Base-by-base conservation (phyloP, 2,797 vertebrate species). In the Psittacula derbiana region DNA sequence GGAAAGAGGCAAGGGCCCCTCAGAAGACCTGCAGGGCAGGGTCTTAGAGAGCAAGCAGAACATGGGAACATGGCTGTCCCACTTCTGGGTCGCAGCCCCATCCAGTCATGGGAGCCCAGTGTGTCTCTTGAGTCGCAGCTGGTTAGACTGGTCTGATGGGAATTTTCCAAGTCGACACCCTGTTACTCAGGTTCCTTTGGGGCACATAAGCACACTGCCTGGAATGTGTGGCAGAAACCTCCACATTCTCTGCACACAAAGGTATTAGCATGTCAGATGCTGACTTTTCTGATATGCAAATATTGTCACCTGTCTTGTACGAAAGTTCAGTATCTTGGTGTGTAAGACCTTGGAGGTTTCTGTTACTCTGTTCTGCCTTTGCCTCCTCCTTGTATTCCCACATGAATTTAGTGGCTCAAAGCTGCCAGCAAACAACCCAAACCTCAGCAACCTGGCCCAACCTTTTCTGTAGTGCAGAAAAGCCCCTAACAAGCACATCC, bases 111-210 rank as follows among this genome's bases (percentile, higher is more conserved):
- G 25, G 53, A 90, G 44, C 65, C 60, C 62, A 55, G n/a, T 7
- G 38, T 8, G 28, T 27, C 47, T 86, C 61, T 16, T 19, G 55
- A 80, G 43, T 60, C 0, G 5, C 74, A 73, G 65, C 92, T 83
- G 62, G 93, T 94, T 86, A 83, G 73, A 96, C 96, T 95, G 89
- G 96, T 97, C 0, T 41, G 95, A 66, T 92, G 83, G 85, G 95
- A 96, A 96, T 91, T 92, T 93, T 94, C 73, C 75, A 60, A 81
- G 92, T 53, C 18, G 4, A 94, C 96, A 86, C 93, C 87, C 92
- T 92, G 65, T 83, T 96, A 80, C 72, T 93, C 91, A 90, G 93
- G 79, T 66, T 96, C 62, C 76, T 94, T 36, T 62, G 70, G 50
- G 69, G 80, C 76, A 89, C 78, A 78, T 74, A 92, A 49, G 89